Evolutionary conservation across 2,113 vertebrate genomes (phyloP).

Genomic region (Alligator mississippiensis): DNA sequence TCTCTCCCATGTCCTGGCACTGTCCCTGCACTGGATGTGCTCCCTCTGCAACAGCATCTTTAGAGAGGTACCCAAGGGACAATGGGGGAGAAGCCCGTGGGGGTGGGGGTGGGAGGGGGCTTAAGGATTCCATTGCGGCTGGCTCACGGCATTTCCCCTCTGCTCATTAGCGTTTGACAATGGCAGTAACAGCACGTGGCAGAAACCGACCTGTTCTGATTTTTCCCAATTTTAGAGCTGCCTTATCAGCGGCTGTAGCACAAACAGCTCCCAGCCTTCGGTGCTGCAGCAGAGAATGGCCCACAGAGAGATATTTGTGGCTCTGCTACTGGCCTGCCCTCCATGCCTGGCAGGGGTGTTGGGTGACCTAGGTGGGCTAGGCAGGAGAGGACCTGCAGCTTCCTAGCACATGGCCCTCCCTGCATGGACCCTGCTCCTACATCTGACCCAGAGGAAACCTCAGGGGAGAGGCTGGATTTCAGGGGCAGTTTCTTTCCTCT

Average conservation of each 20-base stretch:
- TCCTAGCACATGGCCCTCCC: no score
- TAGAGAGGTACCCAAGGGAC: conserved; percentile 72
- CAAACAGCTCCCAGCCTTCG: not conserved
- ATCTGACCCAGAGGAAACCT: not conserved
- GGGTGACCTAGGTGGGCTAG: not conserved
- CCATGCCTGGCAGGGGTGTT: not conserved
- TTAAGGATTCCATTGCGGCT: not conserved
- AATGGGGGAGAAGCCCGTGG: not conserved
- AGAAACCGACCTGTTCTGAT: not conserved
- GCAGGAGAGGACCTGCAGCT: not conserved
- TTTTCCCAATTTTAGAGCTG: not conserved
- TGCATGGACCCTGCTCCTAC: no score
- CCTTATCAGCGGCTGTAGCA: not conserved
- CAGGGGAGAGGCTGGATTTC: not conserved
- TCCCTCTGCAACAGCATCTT: conserved; percentile 76
- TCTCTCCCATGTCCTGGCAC: conserved; percentile 73
- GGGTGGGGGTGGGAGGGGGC: no score
- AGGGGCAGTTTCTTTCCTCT: not conserved
- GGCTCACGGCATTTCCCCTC: not conserved
- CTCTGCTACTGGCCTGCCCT: not conserved
- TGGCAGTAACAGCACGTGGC: not conserved
- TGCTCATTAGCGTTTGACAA: not conserved
- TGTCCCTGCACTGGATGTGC: conserved; percentile 77
- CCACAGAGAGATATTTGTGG: not conserved
- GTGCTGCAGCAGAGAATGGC: not conserved